Percentiles rank a stretch among this genome's conserved stretches.
Conservation (phyloP, 2,888 invertebrate genomes). For the Megaustenia siamemsis region DNA sequence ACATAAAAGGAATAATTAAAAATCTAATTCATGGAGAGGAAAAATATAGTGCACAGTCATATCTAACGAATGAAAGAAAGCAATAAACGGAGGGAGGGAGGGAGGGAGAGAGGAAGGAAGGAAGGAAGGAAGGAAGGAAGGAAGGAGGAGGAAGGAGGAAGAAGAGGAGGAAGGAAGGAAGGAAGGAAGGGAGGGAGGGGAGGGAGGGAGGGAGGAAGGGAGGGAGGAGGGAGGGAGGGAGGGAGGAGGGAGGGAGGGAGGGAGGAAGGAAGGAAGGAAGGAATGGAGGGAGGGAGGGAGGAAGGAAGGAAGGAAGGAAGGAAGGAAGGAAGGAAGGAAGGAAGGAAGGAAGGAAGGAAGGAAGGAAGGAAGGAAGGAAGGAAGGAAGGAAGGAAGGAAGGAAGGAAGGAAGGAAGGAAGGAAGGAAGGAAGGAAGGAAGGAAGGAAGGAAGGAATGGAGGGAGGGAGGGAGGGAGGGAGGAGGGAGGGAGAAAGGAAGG, state of each 20-base stretch:
- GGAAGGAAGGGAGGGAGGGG: background rate
- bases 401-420: background rate
- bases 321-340: background rate
- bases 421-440: background rate
- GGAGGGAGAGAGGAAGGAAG: background rate
- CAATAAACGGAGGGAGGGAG: background rate
- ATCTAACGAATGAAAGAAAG: no score
- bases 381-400: background rate
- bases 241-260: background rate
- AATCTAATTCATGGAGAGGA: no score
- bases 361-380: background rate
- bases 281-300: background rate
- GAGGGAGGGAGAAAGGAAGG: background rate
- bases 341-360: background rate
- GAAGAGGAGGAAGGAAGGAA: background rate
- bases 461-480: background rate
- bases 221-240: background rate
- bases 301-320: background rate
- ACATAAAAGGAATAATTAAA: no score
- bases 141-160: background rate
- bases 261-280: background rate
- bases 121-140: background rate
- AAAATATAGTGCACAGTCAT: no score
- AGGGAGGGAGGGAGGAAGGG: background rate
- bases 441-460: background rate